phyloP scores from a whole-genome alignment of 2,113 vertebrate genomes.

The Catharus minimus region DNA sequence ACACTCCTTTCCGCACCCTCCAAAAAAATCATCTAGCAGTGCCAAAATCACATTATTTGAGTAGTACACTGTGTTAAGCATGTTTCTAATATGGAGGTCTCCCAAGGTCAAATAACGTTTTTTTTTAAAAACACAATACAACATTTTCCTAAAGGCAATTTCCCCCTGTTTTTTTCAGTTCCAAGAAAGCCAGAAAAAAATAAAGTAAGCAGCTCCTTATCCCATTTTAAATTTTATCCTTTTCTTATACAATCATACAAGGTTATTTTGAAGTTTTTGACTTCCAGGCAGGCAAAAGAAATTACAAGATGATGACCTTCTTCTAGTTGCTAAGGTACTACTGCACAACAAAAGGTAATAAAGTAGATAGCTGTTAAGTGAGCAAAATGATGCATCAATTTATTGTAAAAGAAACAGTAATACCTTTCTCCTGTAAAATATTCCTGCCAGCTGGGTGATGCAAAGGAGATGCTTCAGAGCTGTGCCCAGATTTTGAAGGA shows the following conservation, averaged over 20 bases:
- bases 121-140: neutral
- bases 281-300: neutral
- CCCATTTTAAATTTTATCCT: neutral
- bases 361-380: neutral
- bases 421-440: constrained; percentile 73
- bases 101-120: neutral
- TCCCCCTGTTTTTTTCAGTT: neutral
- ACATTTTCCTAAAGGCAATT: neutral
- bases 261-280: neutral
- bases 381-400: constrained; percentile 10
- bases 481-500: constrained; percentile 72
- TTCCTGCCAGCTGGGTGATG: constrained; percentile 59
- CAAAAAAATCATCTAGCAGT: neutral
- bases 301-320: neutral
- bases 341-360: neutral
- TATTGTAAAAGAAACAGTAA: constrained; percentile 27
- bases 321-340: neutral
- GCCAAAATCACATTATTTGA: neutral
- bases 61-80: neutral
- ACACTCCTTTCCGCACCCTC: neutral
- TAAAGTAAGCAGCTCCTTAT: neutral
- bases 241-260: neutral
- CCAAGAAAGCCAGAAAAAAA: neutral
- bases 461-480: constrained; percentile 75
- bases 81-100: neutral